phyloP scores from a whole-genome alignment of 2,888 invertebrate species.

The Actias luna region DNA sequence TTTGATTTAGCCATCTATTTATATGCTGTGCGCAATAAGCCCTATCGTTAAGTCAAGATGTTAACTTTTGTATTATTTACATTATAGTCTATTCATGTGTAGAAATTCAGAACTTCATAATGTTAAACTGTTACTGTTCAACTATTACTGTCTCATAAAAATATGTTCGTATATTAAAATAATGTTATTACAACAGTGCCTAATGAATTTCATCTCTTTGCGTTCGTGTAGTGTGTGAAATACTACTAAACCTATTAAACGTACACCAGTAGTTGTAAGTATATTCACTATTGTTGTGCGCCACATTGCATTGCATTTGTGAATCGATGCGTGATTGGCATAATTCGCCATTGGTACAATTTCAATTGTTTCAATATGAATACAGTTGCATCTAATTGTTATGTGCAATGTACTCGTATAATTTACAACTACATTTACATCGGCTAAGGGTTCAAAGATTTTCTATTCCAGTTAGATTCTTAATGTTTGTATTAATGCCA shows the following conservation, averaged over 20 bases:
- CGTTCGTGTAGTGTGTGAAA: not conserved
- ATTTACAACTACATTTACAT: slow-evolving; percentile 9
- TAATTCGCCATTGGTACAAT: slow-evolving; percentile 46
- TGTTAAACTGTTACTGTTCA: no score
- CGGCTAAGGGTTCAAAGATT: not conserved
- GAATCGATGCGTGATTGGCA: slow-evolving; percentile 53
- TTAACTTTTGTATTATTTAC: no score
- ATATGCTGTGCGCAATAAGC: no score
- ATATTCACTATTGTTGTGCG: slow-evolving; percentile 7
- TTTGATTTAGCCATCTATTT: no score
- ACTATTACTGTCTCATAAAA: no score
- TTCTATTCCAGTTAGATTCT: not conserved
- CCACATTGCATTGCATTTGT: slow-evolving; percentile 45
- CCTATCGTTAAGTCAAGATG: no score
- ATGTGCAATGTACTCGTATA: slow-evolving; percentile 21
- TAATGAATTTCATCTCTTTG: not conserved
- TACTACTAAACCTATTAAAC: not conserved
- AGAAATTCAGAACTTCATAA: no score
- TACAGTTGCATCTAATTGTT: slow-evolving; percentile 50
- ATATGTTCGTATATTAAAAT: no score
- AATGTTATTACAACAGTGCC: no score
- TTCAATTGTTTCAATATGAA: slow-evolving; percentile 50
- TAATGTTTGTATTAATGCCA: not conserved
- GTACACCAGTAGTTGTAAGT: slow-evolving; percentile 8
- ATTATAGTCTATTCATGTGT: no score